Conservation (phyloP, 2,113 vertebrate species). For the Dissostichus mawsoni region DNA sequence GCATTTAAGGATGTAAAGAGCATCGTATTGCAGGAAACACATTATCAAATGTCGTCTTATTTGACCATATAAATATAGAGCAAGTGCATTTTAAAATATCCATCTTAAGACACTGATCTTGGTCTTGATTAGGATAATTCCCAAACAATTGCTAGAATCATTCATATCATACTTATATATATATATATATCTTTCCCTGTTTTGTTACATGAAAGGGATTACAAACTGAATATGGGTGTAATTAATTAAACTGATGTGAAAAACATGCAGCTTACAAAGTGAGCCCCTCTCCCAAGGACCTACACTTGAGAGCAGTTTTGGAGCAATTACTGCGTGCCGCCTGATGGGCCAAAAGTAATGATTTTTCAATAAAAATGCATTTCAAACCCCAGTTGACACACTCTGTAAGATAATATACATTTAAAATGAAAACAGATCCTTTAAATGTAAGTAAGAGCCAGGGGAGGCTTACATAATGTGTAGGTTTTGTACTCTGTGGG, state of each 20-base stretch:
- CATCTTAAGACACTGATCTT: slow-evolving; percentile 15
- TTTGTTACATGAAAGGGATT: slow-evolving; percentile 39
- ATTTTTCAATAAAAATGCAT: slow-evolving; percentile 74
- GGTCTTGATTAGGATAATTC: not conserved
- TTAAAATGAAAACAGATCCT: slow-evolving; percentile 64
- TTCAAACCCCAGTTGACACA: slow-evolving; percentile 73
- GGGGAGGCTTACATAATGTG: slow-evolving; percentile 34
- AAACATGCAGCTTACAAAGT: slow-evolving; percentile 67
- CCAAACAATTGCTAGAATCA: slow-evolving; percentile 18
- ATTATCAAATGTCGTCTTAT: slow-evolving; percentile 9
- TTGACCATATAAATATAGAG: slow-evolving; percentile 17
- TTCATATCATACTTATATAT: not conserved
- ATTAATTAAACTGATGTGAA: slow-evolving; percentile 78
- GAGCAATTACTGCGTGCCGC: slow-evolving; percentile 70
- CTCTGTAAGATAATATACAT: slow-evolving; percentile 69
- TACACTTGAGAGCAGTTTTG: slow-evolving; percentile 67
- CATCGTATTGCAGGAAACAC: not conserved
- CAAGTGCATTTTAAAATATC: not conserved
- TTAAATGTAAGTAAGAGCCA: slow-evolving; percentile 68
- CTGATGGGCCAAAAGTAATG: slow-evolving; percentile 74
- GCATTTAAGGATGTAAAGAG: not conserved
- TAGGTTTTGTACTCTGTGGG: slow-evolving; percentile 50
- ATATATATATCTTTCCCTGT: not conserved
- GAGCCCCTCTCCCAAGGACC: slow-evolving; percentile 64
- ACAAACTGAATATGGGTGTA: slow-evolving; percentile 44